Percentiles rank a stretch among this genome's conserved stretches.
Evolutionary conservation across 2,888 invertebrate genomes (phyloP).

Genomic region (Lithophane leautieri): DNA sequence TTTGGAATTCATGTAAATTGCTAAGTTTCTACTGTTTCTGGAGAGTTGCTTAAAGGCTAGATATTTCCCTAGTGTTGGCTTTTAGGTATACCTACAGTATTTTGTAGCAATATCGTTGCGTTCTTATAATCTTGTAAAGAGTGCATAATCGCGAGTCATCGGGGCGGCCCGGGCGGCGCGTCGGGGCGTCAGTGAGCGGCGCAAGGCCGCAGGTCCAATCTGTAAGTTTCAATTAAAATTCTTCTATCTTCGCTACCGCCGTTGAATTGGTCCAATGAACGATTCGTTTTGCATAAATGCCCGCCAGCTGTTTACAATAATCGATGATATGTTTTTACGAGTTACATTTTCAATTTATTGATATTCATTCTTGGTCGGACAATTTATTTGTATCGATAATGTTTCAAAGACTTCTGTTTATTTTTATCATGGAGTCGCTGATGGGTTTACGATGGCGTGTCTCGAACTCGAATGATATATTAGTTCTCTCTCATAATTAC

Average conservation of each 20-base stretch:
- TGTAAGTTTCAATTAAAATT: slow-evolving; percentile 81
- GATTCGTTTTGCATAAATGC: slow-evolving; percentile 88
- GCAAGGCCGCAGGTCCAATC: slow-evolving; percentile 65
- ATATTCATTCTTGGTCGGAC: slow-evolving; percentile 86
- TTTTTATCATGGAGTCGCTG: slow-evolving; percentile 79
- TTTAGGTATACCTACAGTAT: slow-evolving; percentile 16
- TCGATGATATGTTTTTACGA: slow-evolving; percentile 89
- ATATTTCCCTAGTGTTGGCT: slow-evolving; percentile 6
- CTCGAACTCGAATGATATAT: slow-evolving; percentile 73
- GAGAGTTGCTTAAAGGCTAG: slow-evolving; percentile 9
- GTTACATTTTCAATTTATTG: slow-evolving; percentile 89
- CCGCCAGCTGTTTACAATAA: slow-evolving; percentile 90
- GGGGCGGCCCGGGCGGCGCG: slow-evolving; percentile 36
- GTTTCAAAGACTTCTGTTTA: slow-evolving; percentile 86
- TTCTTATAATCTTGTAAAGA: slow-evolving; percentile 36
- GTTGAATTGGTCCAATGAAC: slow-evolving; percentile 85
- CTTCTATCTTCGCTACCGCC: slow-evolving; percentile 84
- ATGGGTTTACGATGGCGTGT: slow-evolving; percentile 79
- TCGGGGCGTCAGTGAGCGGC: slow-evolving; percentile 34
- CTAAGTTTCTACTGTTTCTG: slow-evolving; percentile 73
- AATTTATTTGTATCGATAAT: slow-evolving; percentile 89
- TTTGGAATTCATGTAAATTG: slow-evolving; percentile 83
- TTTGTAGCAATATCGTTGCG: slow-evolving; percentile 28
- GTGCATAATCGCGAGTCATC: slow-evolving; percentile 44
- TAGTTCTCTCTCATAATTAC: slow-evolving; percentile 75